Percentiles rank a stretch among this genome's conserved stretches.
phyloP scores from a whole-genome alignment of 1,140 invertebrate genomes.

The Drosophila asahinai region DNA sequence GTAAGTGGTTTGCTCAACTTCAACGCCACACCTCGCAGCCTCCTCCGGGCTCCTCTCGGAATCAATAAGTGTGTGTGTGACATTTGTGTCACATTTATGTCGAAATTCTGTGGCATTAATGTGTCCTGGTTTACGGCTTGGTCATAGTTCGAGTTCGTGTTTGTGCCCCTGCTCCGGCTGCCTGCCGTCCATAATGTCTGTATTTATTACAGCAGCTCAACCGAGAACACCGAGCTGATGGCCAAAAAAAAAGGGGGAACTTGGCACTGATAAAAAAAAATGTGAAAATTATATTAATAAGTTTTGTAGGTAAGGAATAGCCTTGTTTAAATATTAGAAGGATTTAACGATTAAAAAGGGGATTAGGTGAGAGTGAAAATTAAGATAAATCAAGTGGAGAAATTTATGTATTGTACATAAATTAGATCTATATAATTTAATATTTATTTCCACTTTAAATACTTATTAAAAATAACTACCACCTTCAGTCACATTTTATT shows the following conservation, averaged over 20 bases:
- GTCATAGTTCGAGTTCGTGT: conserved; percentile 45
- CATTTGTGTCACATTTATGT: conserved; percentile 81
- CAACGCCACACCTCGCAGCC: conserved; percentile 4
- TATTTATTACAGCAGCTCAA: conserved; percentile 67
- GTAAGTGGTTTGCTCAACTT: conserved; percentile 55
- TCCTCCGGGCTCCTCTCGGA: conserved; percentile 13
- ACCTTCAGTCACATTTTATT: too few relatives aligned
- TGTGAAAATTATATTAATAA: background rate
- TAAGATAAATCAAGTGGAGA: too few relatives aligned
- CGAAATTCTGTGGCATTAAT: conserved; percentile 73
- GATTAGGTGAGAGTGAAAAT: too few relatives aligned
- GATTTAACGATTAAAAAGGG: too few relatives aligned
- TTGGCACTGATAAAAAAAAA: background rate
- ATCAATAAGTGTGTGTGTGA: conserved; percentile 73
- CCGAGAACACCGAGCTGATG: conserved; percentile 41
- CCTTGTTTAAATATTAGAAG: background rate
- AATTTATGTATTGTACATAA: too few relatives aligned
- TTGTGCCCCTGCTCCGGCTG: conserved; percentile 7
- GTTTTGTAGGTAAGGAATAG: too few relatives aligned
- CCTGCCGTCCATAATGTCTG: conserved; percentile 52
- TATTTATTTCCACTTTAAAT: too few relatives aligned
- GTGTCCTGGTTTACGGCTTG: conserved; percentile 62
- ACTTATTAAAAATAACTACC: too few relatives aligned
- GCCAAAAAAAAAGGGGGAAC: conserved; percentile 21
- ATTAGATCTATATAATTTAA: too few relatives aligned